A percentile compares a stretch with the other conserved stretches of the same genome.
Conservation (phyloP, 2,113 vertebrate genomes). For the Cyprinodon tularosa region DNA sequence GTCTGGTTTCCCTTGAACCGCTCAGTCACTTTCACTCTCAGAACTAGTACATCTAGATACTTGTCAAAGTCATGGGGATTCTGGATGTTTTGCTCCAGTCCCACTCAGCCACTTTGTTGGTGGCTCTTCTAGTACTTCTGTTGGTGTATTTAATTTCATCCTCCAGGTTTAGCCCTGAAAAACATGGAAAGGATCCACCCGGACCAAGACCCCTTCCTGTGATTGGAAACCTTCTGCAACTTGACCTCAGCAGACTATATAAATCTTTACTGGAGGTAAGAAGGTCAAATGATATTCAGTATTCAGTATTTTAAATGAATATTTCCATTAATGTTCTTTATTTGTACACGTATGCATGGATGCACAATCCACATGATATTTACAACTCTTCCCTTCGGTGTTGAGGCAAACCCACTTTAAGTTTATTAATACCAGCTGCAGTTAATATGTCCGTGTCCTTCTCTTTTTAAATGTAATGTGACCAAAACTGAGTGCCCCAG, state of each 20-base stretch:
- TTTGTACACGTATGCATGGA: no score
- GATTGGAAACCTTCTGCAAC: constrained; percentile 57
- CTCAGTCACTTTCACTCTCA: neutral
- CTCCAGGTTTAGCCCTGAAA: neutral
- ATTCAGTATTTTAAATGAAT: no score
- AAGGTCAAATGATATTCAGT: neutral
- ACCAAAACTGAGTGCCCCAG: no score
- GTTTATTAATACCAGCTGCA: no score
- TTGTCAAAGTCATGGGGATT: constrained; percentile 13
- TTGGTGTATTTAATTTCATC: neutral
- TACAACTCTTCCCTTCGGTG: no score
- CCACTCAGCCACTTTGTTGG: constrained; percentile 5
- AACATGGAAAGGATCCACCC: constrained; percentile 21
- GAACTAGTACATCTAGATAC: neutral
- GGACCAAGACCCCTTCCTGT: constrained; percentile 52
- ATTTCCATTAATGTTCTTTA: no score
- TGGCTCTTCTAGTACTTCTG: constrained; percentile 26
- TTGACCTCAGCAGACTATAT: constrained; percentile 30
- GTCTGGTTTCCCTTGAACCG: neutral
- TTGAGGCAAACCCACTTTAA: no score
- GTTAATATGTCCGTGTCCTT: no score
- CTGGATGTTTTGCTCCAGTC: constrained; percentile 4
- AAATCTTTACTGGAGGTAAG: constrained; percentile 29
- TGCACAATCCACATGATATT: no score
- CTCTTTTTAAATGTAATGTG: no score